A percentile compares a stretch with the other conserved stretches of the same genome.
phyloP scores from a whole-genome alignment of 2,113 vertebrate species.

The Bubo bubo region DNA sequence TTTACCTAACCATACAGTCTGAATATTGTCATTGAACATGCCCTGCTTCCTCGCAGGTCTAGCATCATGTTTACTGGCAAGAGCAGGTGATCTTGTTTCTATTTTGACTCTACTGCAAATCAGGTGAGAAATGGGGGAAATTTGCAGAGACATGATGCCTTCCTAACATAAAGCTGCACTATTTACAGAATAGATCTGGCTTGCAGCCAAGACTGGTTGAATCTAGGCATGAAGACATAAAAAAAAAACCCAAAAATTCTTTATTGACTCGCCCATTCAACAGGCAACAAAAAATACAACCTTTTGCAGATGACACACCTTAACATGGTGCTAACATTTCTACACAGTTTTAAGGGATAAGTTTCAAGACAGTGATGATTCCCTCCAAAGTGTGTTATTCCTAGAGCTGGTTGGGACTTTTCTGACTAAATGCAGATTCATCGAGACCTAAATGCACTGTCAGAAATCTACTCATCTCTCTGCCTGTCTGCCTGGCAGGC shows the following conservation, averaged over 20 bases:
- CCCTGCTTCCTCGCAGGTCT: neutral
- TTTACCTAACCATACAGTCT: neutral
- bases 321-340: neutral
- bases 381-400: neutral
- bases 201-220: neutral
- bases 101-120: neutral
- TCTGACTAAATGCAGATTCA: neutral
- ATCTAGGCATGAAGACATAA: neutral
- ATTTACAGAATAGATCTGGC: neutral
- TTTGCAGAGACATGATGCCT: neutral
- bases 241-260: neutral
- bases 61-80: neutral
- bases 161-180: neutral
- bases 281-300: neutral
- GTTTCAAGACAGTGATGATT: neutral
- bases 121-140: neutral
- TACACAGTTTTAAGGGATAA: neutral
- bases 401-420: neutral
- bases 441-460: neutral
- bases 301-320: neutral
- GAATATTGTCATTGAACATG: neutral
- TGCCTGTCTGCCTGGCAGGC: neutral
- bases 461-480: neutral
- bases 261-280: neutral
- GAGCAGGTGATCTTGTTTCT: neutral